Conservation (phyloP, 2,113 vertebrate genomes). For the Nothobranchius kuhntae region DNA sequence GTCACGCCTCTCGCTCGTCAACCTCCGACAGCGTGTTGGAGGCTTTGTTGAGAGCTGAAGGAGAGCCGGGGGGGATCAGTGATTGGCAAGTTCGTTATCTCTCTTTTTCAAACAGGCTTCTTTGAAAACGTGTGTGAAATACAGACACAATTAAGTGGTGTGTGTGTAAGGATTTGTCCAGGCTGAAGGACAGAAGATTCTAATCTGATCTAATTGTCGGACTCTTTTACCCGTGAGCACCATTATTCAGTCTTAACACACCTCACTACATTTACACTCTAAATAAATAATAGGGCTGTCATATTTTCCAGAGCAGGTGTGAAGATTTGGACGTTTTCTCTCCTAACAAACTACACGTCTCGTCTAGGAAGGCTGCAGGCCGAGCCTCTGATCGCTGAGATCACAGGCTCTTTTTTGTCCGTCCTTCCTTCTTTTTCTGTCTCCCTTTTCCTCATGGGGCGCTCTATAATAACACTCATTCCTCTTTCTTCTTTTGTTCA, state of each 20-base stretch:
- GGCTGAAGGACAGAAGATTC: constrained; percentile 17
- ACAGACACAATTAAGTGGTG: constrained; percentile 4
- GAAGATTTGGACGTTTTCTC: constrained; percentile 67
- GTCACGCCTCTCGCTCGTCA: constrained; percentile 53
- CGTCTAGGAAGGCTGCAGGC: constrained; percentile 61
- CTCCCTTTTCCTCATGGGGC: constrained; percentile 66
- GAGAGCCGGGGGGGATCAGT: constrained; percentile 42
- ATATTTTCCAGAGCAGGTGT: constrained; percentile 72
- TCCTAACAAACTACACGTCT: constrained; percentile 57
- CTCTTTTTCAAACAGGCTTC: constrained; percentile 11
- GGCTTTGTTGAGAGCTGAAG: constrained; percentile 37
- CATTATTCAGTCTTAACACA: constrained; percentile 59
- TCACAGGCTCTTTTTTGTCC: constrained; percentile 50
- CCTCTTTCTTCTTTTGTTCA: constrained; percentile 64
- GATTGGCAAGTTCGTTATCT: constrained; percentile 33
- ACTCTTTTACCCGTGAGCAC: constrained; percentile 32
- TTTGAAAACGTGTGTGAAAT: constrained; percentile 17
- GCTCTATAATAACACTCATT: constrained; percentile 71
- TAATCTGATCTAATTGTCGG: constrained; percentile 12
- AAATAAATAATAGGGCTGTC: constrained; percentile 75
- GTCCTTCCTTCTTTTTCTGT: constrained; percentile 65
- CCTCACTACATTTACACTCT: constrained; percentile 58
- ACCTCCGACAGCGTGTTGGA: constrained; percentile 23
- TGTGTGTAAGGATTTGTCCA: constrained; percentile 9
- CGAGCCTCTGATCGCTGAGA: constrained; percentile 70